These are phyloP conservation scores for Pyrochroa serraticornis DNA, from an alignment of 2,888 invertebrate species.

Conservation along the genomic window DNA sequence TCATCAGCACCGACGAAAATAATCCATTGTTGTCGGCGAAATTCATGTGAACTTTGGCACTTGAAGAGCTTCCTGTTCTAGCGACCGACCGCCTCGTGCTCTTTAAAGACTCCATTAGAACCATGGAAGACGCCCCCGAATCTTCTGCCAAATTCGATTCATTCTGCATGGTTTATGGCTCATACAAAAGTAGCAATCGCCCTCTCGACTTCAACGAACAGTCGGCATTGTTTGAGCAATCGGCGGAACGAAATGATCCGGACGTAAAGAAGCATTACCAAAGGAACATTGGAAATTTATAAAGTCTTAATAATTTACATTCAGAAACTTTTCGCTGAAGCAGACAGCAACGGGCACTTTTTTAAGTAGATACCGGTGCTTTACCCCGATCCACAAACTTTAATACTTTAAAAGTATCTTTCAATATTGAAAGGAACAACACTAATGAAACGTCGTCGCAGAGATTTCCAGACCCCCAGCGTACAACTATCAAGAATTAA, in stretches of 20 bases:
- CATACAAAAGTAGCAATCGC: constrained; percentile 33
- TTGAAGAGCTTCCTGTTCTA: constrained; percentile 39
- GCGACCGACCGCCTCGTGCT: constrained; percentile 28
- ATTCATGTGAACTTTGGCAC: constrained; percentile 43
- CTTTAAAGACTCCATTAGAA: constrained; percentile 32
- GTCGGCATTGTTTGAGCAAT: constrained; percentile 33
- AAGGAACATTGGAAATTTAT: constrained; percentile 28
- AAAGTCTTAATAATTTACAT: constrained; percentile 42
- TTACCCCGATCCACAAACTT: background rate
- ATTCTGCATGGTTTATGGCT: constrained; percentile 38
- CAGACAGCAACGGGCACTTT: constrained; percentile 12
- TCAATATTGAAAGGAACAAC: too few relatives aligned
- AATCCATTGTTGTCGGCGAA: constrained; percentile 42
- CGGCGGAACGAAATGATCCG: constrained; percentile 32
- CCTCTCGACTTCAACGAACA: constrained; percentile 17
- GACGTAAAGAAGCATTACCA: constrained; percentile 29
- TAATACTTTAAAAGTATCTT: constrained; percentile 8
- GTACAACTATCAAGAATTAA: too few relatives aligned
- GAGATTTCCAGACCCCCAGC: too few relatives aligned
- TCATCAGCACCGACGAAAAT: constrained; percentile 36
- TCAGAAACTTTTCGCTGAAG: constrained; percentile 31
- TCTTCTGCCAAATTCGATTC: constrained; percentile 39
- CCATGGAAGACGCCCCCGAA: constrained; percentile 34
- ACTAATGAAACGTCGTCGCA: too few relatives aligned
- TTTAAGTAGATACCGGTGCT: constrained; percentile 5